phyloP scores from a whole-genome alignment of 2,797 vertebrate species.

The Acanthurus leucopareius region DNA sequence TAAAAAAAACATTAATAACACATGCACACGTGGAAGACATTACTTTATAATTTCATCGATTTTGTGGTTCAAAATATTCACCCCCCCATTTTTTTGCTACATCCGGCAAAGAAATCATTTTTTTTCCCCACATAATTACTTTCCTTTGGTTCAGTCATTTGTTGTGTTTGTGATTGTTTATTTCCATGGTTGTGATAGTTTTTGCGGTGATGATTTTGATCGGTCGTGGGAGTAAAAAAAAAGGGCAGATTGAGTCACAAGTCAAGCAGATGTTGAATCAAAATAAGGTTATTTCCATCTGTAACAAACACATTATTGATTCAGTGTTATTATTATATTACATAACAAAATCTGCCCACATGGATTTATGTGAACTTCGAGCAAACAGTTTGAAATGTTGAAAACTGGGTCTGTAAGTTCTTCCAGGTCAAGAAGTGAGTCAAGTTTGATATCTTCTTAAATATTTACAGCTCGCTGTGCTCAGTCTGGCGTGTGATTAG shows the following conservation, averaged over 20 bases:
- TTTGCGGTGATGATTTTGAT: slow-evolving; percentile 14
- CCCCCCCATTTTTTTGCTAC: background rate
- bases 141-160: no score
- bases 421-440: slow-evolving; percentile 34
- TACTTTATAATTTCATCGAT: background rate
- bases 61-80: background rate
- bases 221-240: slow-evolving; percentile 1
- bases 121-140: no score
- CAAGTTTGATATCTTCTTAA: slow-evolving; percentile 50
- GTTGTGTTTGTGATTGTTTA: slow-evolving; percentile 5
- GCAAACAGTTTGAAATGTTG: slow-evolving; percentile 20
- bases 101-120: no score
- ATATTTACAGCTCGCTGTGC: slow-evolving; percentile 61
- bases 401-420: slow-evolving; percentile 37
- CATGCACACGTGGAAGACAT: background rate
- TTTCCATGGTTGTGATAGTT: background rate
- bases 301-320: slow-evolving; percentile 14
- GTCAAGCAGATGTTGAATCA: slow-evolving; percentile 17
- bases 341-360: slow-evolving; percentile 19
- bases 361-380: background rate
- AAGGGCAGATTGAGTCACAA: slow-evolving; percentile 14
- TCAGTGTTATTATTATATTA: slow-evolving; percentile 14
- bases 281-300: slow-evolving; percentile 12
- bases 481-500: slow-evolving; percentile 45
- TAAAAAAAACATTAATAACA: background rate